Evolutionary conservation across 2,888 invertebrate species (phyloP).

Genomic region (Amitus sp.): DNA sequence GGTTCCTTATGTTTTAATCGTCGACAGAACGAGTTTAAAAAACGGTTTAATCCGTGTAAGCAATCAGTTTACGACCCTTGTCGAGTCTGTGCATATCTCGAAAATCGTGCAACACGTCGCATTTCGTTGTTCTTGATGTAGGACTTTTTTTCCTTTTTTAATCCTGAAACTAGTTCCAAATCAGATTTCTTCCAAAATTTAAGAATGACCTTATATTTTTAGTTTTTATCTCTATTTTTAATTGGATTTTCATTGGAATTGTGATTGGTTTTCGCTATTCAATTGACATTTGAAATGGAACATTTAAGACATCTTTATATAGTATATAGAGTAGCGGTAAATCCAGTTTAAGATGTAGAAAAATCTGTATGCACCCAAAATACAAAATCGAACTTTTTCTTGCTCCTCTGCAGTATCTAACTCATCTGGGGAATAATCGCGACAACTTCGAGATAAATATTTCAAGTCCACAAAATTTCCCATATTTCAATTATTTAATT

Average conservation of each 20-base stretch:
- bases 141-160: too few species aligned
- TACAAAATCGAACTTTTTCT: constrained; percentile 98
- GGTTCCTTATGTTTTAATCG: constrained; percentile 78
- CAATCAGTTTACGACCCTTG: constrained; percentile 67
- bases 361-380: constrained; percentile 90
- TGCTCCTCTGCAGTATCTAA: constrained; percentile 97
- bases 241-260: too few species aligned
- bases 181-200: too few species aligned
- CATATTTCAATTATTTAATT: too few species aligned
- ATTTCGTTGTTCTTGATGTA: constrained; percentile 23
- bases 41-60: constrained; percentile 75
- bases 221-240: too few species aligned
- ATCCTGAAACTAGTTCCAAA: too few species aligned
- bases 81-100: constrained; percentile 57
- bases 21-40: constrained; percentile 74
- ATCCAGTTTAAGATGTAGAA: constrained; percentile 96
- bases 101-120: constrained; percentile 51
- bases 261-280: too few species aligned
- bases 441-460: constrained; percentile 98
- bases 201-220: too few species aligned
- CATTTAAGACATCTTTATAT: too few species aligned
- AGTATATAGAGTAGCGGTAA: constrained; percentile 94
- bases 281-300: too few species aligned
- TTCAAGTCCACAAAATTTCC: constrained; percentile 99
- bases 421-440: constrained; percentile 99